These are phyloP conservation scores for Zhengitettix transpicula DNA, from an alignment of 2,888 invertebrate species.

Conservation along the genomic window DNA sequence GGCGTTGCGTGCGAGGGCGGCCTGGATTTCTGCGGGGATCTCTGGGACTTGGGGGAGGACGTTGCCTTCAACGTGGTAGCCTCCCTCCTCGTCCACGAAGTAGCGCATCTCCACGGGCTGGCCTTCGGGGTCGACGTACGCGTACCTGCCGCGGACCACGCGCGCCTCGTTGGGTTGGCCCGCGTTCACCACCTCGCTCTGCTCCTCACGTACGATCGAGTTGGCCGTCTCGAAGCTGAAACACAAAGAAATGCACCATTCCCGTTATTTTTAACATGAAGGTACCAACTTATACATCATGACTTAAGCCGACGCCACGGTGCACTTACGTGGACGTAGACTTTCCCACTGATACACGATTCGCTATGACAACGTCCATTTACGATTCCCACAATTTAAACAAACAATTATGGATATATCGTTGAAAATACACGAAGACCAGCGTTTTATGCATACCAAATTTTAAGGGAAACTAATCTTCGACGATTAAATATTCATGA, in stretches of 20 bases:
- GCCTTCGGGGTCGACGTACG: conserved; percentile 12
- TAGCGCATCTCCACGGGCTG: conserved; percentile 5
- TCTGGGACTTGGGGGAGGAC: conserved; percentile 10
- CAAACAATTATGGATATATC: no score
- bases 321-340: no score
- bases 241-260: not conserved
- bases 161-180: conserved; percentile 7
- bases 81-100: conserved; percentile 7
- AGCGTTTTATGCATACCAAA: no score
- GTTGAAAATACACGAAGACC: no score
- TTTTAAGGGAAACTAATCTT: no score
- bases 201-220: conserved; percentile 10
- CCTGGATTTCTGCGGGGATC: conserved; percentile 9
- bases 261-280: no score
- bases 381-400: no score
- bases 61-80: conserved; percentile 9
- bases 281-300: no score
- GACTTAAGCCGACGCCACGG: no score
- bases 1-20: conserved; percentile 12
- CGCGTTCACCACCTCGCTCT: conserved; percentile 6
- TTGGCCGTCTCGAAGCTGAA: conserved; percentile 13
- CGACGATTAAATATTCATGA: no score
- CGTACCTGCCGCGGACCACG: conserved; percentile 11
- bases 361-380: no score
- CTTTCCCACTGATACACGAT: no score